A percentile compares a stretch with the other conserved stretches of the same genome.
These are phyloP conservation scores for Buathra laborator DNA, from an alignment of 2,888 invertebrate genomes.

Conservation along the genomic window DNA sequence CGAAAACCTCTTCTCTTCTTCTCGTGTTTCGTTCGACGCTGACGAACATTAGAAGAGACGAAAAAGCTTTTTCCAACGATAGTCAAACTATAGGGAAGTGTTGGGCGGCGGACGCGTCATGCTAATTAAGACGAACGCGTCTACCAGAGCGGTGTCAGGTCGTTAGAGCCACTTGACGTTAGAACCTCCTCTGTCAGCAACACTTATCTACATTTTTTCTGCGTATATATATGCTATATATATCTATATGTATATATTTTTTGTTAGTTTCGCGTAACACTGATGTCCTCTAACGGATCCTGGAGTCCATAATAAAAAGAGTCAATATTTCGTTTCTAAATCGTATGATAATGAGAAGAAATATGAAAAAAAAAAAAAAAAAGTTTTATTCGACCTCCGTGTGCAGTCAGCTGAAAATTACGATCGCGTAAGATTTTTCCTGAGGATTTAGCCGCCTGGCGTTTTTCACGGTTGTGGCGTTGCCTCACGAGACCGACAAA, in stretches of 20 bases:
- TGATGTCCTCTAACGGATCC: neutral
- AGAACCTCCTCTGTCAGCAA: slow-evolving; percentile 36
- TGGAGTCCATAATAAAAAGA: slow-evolving; percentile 9
- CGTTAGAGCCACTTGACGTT: slow-evolving; percentile 66
- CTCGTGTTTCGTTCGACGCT: neutral
- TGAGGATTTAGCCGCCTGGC: slow-evolving; percentile 19
- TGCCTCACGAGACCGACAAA: slow-evolving; percentile 29
- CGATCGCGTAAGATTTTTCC: slow-evolving; percentile 37
- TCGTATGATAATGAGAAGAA: neutral
- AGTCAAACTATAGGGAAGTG: slow-evolving; percentile 37
- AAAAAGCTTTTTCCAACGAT: slow-evolving; percentile 2
- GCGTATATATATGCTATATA: neutral
- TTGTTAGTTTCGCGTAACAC: slow-evolving; percentile 6
- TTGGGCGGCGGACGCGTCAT: slow-evolving; percentile 64
- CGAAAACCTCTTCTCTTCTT: neutral
- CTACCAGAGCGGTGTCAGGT: slow-evolving; percentile 62
- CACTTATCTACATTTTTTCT: slow-evolving; percentile 47
- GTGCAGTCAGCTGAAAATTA: slow-evolving; percentile 37
- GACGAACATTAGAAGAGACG: neutral
- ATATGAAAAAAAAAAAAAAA: neutral
- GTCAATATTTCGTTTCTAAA: slow-evolving; percentile 36
- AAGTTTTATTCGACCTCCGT: neutral
- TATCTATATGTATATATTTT: neutral
- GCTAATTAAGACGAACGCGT: slow-evolving; percentile 68
- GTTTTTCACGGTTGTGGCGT: slow-evolving; percentile 29